Evolutionary conservation across 2,888 invertebrate genomes (phyloP), one percentile per base, ranked within the genome.

Genomic region (Drosophila ustulata): DNA sequence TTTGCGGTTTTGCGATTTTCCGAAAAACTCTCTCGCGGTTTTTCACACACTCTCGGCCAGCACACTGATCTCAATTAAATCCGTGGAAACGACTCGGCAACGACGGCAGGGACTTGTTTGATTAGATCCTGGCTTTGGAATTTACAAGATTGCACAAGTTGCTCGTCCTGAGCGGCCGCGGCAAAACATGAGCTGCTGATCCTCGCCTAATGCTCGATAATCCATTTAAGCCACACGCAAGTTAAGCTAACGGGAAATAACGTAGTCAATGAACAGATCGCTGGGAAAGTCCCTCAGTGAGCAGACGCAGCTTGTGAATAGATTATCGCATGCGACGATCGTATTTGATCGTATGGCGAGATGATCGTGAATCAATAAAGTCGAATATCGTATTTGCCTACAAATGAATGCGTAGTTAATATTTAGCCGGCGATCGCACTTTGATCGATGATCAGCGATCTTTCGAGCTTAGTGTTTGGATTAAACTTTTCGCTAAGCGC

Each of bases 71-170:
- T 86, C 85, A 82, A 87, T 89, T 86, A 86, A 84, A 86, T 84
- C 85, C 85, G 56, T 41, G 26, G 39, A 18, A 55, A 52, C 67
- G 51, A 70, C 66, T 46, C 46, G 71, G 18, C 18, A 18, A 2
- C 18, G 18, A 18, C 18, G 18, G 18, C 18, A 18, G 18, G 71
- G 79, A 86, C 80, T 86, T 89, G 85, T 84, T 78, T 78, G 80
- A 81, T 83, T 70, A 71, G 82, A 90, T 81, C 88, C 82, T 73
- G 63, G 71, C 82, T 78, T 90, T 90, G 84, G 85, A 81, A 84
- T 73, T 89, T 82, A 52, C 63, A 75, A 80, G 71, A 86, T 89
- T 89, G 86, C 90, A 89, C 85, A 90, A 90, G 89, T 87, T 80
- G 67, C 50, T 59, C 13, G 30, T 43, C 56, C 49, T n/a, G 39